phyloP scores from a whole-genome alignment of 2,113 vertebrate species.

The Telmatochromis brachygnathus region DNA sequence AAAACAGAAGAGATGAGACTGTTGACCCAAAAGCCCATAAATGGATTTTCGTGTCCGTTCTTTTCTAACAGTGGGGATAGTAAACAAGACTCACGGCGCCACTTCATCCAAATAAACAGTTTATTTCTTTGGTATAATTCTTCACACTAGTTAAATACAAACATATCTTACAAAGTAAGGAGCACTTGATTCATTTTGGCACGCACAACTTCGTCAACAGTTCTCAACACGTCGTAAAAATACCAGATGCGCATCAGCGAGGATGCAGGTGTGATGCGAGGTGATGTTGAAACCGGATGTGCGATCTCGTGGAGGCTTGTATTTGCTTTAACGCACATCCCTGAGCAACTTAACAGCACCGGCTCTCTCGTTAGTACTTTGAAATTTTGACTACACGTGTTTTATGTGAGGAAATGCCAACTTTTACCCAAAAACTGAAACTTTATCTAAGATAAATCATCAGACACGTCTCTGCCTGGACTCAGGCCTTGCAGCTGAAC shows the following conservation, averaged over 20 bases:
- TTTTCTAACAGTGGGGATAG: not conserved
- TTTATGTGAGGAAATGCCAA: not conserved
- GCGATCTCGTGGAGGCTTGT: not conserved
- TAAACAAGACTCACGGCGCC: not conserved
- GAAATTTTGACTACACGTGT: not conserved
- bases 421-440: fast-evolving
- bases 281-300: not conserved
- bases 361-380: not conserved
- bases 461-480: not conserved
- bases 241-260: not conserved
- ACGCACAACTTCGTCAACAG: constrained; percentile 14
- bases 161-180: constrained; percentile 24
- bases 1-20: not conserved
- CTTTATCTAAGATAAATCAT: not conserved
- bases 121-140: constrained; percentile 54
- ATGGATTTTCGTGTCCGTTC: not conserved
- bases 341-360: not conserved
- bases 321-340: not conserved
- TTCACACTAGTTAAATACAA: constrained; percentile 55
- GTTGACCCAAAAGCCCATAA: not conserved
- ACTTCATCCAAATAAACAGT: constrained; percentile 13
- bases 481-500: not conserved
- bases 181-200: not conserved
- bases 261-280: not conserved
- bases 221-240: not conserved